Evolutionary conservation across 2,888 invertebrate genomes (phyloP).

Genomic region (Stomorhina lunata): DNA sequence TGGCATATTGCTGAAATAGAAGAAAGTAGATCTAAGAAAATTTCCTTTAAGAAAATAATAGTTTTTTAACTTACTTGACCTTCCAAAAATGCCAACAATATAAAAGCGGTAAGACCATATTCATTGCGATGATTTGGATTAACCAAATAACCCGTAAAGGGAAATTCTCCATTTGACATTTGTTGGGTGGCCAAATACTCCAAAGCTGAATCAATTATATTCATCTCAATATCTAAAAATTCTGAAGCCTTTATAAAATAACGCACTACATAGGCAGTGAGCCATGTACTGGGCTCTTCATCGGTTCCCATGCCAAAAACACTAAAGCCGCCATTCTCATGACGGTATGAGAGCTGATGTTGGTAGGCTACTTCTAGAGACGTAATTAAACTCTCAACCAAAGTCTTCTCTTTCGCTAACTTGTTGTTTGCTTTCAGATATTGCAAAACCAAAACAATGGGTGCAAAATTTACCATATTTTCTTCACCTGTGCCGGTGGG

Average conservation of each 20-base stretch:
- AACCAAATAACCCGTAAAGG: constrained; percentile 85
- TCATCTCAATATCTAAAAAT: constrained; percentile 82
- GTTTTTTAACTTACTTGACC: constrained; percentile 78
- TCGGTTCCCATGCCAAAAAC: constrained; percentile 85
- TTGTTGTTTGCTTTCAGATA: constrained; percentile 84
- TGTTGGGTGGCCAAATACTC: constrained; percentile 31
- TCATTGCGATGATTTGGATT: constrained; percentile 83
- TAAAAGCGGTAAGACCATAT: constrained; percentile 88
- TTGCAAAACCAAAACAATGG: constrained; percentile 91
- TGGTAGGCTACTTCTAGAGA: constrained; percentile 83
- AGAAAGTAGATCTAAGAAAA: not conserved
- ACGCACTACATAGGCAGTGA: constrained; percentile 91
- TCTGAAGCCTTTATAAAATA: constrained; percentile 87
- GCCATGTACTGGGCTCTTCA: constrained; percentile 85
- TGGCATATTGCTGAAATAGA: constrained; percentile 26
- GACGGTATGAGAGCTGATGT: constrained; percentile 86
- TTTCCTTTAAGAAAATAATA: not conserved
- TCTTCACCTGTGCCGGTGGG: constrained; percentile 96
- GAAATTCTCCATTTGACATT: constrained; percentile 26
- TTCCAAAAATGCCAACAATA: constrained; percentile 86
- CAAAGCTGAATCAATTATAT: constrained; percentile 34
- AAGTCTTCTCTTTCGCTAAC: not conserved
- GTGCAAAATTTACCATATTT: constrained; percentile 94
- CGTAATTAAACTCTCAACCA: constrained; percentile 79
- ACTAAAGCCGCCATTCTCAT: constrained; percentile 87